phyloP scores from a whole-genome alignment of 2,113 vertebrate genomes.

The Triplophysa rosa region DNA sequence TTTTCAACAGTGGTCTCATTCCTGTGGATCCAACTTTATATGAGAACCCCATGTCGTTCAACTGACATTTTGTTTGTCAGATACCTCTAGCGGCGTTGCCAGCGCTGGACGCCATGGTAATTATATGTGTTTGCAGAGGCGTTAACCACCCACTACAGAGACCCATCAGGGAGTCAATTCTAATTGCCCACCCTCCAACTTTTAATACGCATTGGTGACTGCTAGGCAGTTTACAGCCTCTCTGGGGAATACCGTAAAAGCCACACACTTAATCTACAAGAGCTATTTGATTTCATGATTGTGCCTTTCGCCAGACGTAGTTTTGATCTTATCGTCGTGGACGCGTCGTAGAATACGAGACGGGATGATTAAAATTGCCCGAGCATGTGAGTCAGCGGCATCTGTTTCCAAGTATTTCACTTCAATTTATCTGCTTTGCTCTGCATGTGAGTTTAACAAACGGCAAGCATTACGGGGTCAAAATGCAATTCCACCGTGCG shows the following conservation, averaged over 20 bases:
- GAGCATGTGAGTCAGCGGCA: neutral
- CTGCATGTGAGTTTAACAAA: neutral
- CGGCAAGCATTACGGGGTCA: neutral
- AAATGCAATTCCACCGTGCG: neutral
- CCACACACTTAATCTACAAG: conserved; percentile 29
- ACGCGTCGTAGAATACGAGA: neutral
- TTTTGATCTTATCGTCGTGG: conserved; percentile 24
- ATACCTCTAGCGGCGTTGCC: neutral
- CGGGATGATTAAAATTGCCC: neutral
- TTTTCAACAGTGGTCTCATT: too few species aligned
- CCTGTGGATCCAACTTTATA: neutral
- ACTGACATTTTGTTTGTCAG: conserved; percentile 6
- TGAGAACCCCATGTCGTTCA: neutral
- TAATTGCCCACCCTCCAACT: conserved; percentile 60
- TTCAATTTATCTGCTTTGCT: neutral
- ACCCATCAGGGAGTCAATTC: conserved; percentile 46
- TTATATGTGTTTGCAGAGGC: conserved; percentile 29
- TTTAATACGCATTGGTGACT: conserved; percentile 55
- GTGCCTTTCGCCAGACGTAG: conserved; percentile 7
- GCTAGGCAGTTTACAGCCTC: conserved; percentile 50
- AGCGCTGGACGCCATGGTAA: conserved; percentile 6
- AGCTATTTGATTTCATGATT: conserved; percentile 48
- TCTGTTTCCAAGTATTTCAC: neutral
- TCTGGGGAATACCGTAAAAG: conserved; percentile 40
- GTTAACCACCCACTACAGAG: conserved; percentile 19